These are phyloP conservation scores for Ramphastos sulfuratus DNA, from an alignment of 2,113 vertebrate species.

Conservation along the genomic window DNA sequence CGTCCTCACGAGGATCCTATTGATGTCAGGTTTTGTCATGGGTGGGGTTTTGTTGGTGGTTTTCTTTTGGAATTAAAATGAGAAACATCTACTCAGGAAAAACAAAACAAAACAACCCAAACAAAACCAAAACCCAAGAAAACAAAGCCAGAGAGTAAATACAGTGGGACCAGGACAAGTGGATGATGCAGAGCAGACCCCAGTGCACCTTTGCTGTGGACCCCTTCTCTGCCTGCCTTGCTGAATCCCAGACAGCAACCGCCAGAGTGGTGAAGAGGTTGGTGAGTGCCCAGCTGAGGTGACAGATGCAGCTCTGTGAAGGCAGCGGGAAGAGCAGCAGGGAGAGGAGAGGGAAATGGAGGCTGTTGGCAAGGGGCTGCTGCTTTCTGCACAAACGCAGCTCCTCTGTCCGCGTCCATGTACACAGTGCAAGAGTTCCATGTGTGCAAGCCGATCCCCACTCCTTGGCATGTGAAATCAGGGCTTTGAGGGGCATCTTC, in stretches of 20 bases:
- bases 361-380: neutral
- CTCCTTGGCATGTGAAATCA: neutral
- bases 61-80: neutral
- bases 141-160: neutral
- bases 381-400: neutral
- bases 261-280: neutral
- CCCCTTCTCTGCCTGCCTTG: neutral
- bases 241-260: neutral
- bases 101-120: neutral
- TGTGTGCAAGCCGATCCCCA: neutral
- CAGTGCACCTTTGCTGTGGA: neutral
- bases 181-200: neutral
- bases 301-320: neutral
- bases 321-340: fast-evolving
- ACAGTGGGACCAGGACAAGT: neutral
- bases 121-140: neutral
- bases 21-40: neutral
- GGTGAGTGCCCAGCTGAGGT: neutral
- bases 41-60: neutral
- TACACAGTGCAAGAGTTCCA: neutral
- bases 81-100: neutral
- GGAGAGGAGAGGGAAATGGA: neutral
- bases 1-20: neutral
- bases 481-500: neutral
- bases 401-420: neutral